Conservation (phyloP, 2,888 invertebrate species). For the Oligia fasciuncula region DNA sequence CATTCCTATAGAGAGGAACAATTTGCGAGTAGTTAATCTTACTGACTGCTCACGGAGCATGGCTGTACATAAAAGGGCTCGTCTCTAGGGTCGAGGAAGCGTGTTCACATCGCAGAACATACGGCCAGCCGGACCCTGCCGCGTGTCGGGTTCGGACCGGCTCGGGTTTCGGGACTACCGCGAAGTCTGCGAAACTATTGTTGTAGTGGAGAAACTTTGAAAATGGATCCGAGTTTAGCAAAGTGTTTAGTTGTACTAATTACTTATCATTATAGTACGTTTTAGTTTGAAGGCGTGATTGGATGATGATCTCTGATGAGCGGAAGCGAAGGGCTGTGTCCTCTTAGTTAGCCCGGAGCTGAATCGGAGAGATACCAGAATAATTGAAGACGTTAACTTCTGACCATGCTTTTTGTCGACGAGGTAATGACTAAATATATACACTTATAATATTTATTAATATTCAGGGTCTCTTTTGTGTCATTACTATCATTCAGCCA, state of each 20-base stretch:
- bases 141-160: conserved; percentile 44
- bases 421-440: neutral
- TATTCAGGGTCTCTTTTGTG: neutral
- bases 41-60: conserved; percentile 47
- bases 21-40: conserved; percentile 51
- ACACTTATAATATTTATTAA: too few species aligned
- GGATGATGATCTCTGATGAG: too few species aligned
- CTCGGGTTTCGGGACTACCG: conserved; percentile 54
- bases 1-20: conserved; percentile 15
- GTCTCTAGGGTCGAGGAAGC: conserved; percentile 51
- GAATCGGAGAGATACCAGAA: neutral
- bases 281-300: conserved; percentile 10
- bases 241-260: conserved; percentile 9
- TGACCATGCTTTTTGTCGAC: neutral
- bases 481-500: neutral
- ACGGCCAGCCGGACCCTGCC: conserved; percentile 27
- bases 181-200: conserved; percentile 41
- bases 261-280: conserved; percentile 21
- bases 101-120: conserved; percentile 61
- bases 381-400: too few species aligned
- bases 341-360: neutral
- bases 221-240: conserved; percentile 30
- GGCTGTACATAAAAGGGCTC: conserved; percentile 59
- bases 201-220: conserved; percentile 46
- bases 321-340: neutral